These are phyloP conservation scores for Thermophis baileyi DNA, from an alignment of 2,113 vertebrate genomes.

Conservation along the genomic window DNA sequence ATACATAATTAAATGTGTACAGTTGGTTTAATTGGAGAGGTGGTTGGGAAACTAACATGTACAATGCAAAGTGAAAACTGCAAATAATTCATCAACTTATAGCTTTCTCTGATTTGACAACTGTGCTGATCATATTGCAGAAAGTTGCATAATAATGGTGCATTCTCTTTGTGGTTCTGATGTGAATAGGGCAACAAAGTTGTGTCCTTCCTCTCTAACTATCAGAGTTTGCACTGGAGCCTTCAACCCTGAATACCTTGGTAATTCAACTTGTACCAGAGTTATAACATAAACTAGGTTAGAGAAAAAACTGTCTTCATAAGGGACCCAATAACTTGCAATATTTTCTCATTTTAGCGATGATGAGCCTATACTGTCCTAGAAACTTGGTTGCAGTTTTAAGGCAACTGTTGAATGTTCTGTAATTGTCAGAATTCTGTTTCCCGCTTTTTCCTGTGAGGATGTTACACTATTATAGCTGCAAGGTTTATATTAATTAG, in stretches of 20 bases:
- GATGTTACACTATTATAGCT: neutral
- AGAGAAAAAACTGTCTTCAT: neutral
- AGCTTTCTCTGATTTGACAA: neutral
- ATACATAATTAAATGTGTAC: neutral
- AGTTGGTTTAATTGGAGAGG: neutral
- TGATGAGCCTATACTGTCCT: neutral
- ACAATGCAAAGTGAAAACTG: neutral
- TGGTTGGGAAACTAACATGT: neutral
- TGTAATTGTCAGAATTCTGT: conserved; percentile 23
- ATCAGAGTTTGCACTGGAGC: neutral
- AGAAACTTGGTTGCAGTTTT: conserved; percentile 38
- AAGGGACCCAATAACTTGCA: neutral
- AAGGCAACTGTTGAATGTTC: conserved; percentile 42
- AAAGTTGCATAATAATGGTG: neutral
- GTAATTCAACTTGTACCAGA: neutral
- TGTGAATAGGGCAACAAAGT: neutral
- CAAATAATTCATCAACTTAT: neutral
- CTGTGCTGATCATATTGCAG: neutral
- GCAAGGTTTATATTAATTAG: conserved; percentile 22
- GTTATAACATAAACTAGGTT: rapidly evolving
- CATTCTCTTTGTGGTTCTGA: neutral
- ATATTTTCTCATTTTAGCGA: neutral
- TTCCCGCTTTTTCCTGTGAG: conserved; percentile 38
- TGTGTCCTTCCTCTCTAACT: neutral
- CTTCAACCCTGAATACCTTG: neutral